Conservation (phyloP, 1,140 invertebrate genomes). For the Melitaea cinxia region DNA sequence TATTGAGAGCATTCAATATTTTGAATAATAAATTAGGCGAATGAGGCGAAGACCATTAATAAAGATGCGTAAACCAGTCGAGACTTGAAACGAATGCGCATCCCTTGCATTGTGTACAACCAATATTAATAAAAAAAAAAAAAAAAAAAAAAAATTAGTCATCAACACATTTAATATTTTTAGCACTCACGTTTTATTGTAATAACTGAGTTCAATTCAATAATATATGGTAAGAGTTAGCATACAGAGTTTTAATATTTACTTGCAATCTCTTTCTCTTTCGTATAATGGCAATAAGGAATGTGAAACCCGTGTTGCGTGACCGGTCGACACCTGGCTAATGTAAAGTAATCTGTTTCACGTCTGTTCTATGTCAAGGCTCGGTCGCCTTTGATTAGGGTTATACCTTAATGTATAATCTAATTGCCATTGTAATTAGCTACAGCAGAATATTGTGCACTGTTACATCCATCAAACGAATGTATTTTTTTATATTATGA, state of each 20-base stretch:
- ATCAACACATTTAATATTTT: too few species aligned
- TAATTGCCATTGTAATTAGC: constrained; percentile 23
- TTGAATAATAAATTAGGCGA: constrained; percentile 48
- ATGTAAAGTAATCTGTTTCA: constrained; percentile 42
- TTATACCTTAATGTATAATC: constrained; percentile 25
- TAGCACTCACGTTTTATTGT: too few species aligned
- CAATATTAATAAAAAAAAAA: too few species aligned
- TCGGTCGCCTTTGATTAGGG: constrained; percentile 22
- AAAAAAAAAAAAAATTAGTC: too few species aligned
- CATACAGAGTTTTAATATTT: constrained; percentile 7
- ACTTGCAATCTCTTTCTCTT: constrained; percentile 35
- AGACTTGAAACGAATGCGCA: constrained; percentile 8
- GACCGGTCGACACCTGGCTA: constrained; percentile 41
- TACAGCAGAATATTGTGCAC: neutral
- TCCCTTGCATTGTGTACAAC: neutral
- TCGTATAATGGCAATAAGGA: constrained; percentile 32
- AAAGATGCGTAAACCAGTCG: constrained; percentile 1
- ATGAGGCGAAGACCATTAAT: constrained; percentile 37
- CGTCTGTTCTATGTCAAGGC: constrained; percentile 45
- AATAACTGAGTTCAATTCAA: neutral
- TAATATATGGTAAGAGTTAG: too few species aligned
- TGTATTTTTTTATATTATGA: too few species aligned
- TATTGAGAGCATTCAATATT: constrained; percentile 57
- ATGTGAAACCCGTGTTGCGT: constrained; percentile 35
- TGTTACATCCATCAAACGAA: too few species aligned